A percentile compares a stretch with the other conserved stretches of the same genome.
Conservation (phyloP, 2,888 invertebrate species). For the Hirtodrosophila duncani region DNA sequence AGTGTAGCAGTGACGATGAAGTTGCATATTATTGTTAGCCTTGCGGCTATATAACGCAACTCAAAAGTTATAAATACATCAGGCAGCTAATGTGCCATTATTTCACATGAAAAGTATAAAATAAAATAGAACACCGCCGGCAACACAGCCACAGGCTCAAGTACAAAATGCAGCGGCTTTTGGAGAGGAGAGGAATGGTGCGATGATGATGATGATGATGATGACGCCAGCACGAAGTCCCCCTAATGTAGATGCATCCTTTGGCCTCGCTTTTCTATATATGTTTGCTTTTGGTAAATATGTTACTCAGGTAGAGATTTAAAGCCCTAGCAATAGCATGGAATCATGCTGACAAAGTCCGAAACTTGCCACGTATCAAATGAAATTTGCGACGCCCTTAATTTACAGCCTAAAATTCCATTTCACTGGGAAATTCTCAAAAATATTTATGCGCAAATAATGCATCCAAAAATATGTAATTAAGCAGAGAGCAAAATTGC, state of each 20-base stretch:
- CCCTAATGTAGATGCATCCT: no score
- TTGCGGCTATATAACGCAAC: conserved; percentile 38
- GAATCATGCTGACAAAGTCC: conserved; percentile 20
- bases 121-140: conserved; percentile 5
- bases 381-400: conserved; percentile 9
- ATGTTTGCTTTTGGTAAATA: no score
- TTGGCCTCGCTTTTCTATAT: no score
- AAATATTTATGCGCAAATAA: conserved; percentile 20
- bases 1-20: conserved; percentile 19
- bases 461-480: conserved; percentile 16
- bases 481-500: neutral
- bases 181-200: no score
- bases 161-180: conserved; percentile 3
- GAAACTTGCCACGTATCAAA: conserved; percentile 1
- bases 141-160: neutral
- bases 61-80: conserved; percentile 63
- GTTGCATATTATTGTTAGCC: conserved; percentile 43
- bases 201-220: no score
- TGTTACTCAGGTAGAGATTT: no score
- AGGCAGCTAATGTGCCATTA: conserved; percentile 56
- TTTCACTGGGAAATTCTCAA: conserved; percentile 6
- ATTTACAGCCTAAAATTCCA: conserved; percentile 12
- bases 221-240: no score
- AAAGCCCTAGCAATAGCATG: no score
- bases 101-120: conserved; percentile 38